Evolutionary conservation across 2,797 vertebrate species (phyloP).

Genomic region (Nothura maculosa): DNA sequence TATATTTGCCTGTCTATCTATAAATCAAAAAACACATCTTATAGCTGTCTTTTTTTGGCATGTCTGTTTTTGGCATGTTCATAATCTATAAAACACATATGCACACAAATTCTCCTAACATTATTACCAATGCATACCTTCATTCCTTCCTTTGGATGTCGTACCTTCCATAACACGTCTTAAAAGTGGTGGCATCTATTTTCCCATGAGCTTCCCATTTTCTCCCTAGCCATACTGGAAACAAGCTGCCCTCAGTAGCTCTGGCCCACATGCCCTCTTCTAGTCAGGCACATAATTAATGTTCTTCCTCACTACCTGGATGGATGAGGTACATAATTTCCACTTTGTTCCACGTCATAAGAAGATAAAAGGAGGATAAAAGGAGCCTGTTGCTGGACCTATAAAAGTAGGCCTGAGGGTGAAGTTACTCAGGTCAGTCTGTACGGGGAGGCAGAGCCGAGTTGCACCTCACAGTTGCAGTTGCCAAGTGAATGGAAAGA

Average conservation of each 20-base stretch:
- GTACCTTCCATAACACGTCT: background rate
- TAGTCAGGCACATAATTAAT: background rate
- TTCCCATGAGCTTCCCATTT: background rate
- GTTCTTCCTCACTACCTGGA: background rate
- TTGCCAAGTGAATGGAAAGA: conserved; percentile 13
- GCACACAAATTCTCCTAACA: background rate
- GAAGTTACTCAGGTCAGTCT: background rate
- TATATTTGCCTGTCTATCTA: background rate
- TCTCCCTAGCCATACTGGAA: background rate
- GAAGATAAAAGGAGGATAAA: background rate
- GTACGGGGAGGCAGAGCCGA: background rate
- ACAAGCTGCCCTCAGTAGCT: background rate
- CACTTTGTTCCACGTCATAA: background rate
- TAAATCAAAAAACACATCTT: background rate
- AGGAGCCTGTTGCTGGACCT: background rate
- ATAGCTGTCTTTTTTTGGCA: background rate
- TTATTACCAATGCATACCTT: background rate
- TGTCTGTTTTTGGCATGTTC: background rate
- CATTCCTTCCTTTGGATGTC: background rate
- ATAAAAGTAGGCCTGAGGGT: background rate
- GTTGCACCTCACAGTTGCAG: conserved; percentile 8
- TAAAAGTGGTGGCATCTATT: background rate
- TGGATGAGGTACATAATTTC: background rate
- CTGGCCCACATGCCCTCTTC: background rate
- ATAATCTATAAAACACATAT: background rate